Conservation (phyloP, 2,113 vertebrate genomes). For the Plectropomus leopardus region DNA sequence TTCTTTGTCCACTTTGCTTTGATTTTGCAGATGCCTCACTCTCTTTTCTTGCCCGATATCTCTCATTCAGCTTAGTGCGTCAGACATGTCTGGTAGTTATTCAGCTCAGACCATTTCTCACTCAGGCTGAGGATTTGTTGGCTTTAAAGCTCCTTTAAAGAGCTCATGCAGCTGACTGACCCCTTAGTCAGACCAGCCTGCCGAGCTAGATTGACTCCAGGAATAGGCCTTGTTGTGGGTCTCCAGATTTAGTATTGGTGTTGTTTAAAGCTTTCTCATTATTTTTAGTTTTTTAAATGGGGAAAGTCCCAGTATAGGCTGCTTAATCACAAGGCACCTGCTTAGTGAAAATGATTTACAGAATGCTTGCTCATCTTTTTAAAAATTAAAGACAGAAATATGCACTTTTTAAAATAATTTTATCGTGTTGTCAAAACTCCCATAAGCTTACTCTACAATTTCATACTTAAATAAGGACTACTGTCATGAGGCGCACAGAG, state of each 20-base stretch:
- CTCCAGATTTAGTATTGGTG: constrained; percentile 22
- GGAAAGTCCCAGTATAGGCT: neutral
- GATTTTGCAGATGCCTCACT: neutral
- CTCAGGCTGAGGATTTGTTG: constrained; percentile 42
- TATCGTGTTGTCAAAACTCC: too few species aligned
- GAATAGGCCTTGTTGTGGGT: constrained; percentile 37
- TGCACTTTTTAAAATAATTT: neutral
- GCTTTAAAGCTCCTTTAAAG: constrained; percentile 43
- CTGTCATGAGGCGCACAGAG: neutral
- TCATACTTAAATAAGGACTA: neutral
- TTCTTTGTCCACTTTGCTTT: neutral
- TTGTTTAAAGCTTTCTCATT: constrained; percentile 18
- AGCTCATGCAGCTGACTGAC: constrained; percentile 35
- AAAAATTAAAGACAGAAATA: neutral
- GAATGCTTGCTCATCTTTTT: neutral
- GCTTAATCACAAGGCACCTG: neutral
- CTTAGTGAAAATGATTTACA: neutral
- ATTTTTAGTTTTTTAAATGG: constrained; percentile 27
- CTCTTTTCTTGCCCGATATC: neutral
- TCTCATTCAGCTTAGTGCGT: neutral
- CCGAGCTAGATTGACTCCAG: constrained; percentile 26
- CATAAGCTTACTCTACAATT: neutral
- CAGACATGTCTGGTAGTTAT: constrained; percentile 7
- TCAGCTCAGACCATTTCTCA: constrained; percentile 22
- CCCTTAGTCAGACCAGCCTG: constrained; percentile 10